Base-by-base conservation (phyloP, 2,888 invertebrate genomes). In the Argyra leucocephala region DNA sequence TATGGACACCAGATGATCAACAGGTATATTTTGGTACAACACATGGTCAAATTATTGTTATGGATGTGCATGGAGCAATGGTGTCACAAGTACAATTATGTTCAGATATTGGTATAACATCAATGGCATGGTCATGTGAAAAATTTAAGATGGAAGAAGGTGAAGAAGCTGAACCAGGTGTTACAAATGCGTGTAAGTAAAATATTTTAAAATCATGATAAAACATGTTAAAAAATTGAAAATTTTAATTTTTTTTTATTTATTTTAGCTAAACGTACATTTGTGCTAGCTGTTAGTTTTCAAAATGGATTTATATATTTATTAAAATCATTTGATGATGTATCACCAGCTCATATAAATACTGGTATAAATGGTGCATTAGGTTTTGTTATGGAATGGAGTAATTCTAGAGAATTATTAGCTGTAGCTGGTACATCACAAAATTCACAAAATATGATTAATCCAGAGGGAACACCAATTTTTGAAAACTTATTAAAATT, bases 81-180 rank as follows among this genome's bases (percentile, higher is more conserved):
- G 90, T 96, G 22, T 91, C 93, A 10, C 93, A 94, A 83, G 85
- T 93, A n/a, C 89, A 90, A 74, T 78, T 94, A n/a, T 87, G 88
- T 67, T 87, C 89, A 57, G 90, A 92, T 74, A 90, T 93, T 65
- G 90, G 90, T 10, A 94, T 97, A 72, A 88, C 88, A 2, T 86
- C 90, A 62, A 93, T 97, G 92, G 90, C 93, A 21, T 97, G 96
- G 96, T 95, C 95, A 22, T 96, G 96, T 76, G 95, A 96, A 78
- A 96, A 96, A 76, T 96, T 96, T 80, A 96, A 95, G 81, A 96
- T 96, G 95, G 96, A 96, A 77, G 96, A 96, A 78, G 90, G 89
- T 1, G 91, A 91, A 73, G 92, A 91, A 70, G 84, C 83, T 2
- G 84, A 85, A 74, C 78, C 84, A 69, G 74, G 87, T 73, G 74